Conservation (phyloP, 2,113 vertebrate genomes). For the Bolborhynchus lineola region DNA sequence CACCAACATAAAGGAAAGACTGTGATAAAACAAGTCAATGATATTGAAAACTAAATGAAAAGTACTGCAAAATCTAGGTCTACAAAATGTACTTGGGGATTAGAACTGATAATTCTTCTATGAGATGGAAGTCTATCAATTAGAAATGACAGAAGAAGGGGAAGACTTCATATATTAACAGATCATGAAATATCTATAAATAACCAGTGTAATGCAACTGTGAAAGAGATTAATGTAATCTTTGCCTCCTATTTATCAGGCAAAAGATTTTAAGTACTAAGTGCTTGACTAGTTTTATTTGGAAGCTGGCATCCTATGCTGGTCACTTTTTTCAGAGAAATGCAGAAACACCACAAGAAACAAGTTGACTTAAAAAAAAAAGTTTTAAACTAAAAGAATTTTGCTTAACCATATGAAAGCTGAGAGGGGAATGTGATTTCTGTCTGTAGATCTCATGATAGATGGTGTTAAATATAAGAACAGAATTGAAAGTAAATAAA, state of each 20-base stretch:
- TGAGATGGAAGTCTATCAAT: background rate
- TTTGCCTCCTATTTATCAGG: background rate
- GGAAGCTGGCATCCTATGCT: background rate
- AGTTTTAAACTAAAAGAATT: background rate
- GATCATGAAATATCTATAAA: background rate
- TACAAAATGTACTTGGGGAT: background rate
- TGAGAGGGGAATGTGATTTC: background rate
- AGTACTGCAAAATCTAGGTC: background rate
- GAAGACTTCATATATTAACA: background rate
- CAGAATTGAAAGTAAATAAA: background rate
- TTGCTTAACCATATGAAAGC: background rate
- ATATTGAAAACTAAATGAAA: background rate
- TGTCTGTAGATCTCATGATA: background rate
- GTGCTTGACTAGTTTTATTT: background rate
- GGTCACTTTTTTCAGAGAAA: background rate
- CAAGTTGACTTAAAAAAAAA: rapidly evolving
- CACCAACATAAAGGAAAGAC: background rate
- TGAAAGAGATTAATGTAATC: background rate
- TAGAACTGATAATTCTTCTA: background rate
- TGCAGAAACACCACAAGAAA: background rate
- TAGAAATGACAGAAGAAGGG: background rate
- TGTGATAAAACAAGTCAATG: background rate
- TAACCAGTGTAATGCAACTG: background rate
- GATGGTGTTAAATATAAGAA: background rate
- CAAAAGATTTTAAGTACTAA: background rate